These are phyloP conservation scores for Myotis davidii DNA, from an alignment of 2,113 vertebrate species.

Conservation along the genomic window DNA sequence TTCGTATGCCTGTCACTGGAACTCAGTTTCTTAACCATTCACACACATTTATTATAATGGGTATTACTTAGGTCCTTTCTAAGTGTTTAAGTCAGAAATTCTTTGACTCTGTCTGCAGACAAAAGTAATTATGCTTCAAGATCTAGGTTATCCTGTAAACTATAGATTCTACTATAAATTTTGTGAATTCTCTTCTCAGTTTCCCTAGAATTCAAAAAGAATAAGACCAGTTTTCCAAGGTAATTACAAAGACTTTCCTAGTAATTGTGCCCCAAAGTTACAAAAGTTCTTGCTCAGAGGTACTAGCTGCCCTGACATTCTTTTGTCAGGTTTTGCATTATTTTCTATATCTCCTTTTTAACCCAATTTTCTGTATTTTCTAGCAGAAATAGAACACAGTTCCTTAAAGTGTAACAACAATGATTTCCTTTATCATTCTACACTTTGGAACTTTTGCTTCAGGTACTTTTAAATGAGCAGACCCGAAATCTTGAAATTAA, in stretches of 20 bases:
- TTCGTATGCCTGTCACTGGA: background rate
- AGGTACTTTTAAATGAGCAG: conserved; percentile 85
- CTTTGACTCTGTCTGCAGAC: background rate
- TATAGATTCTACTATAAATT: background rate
- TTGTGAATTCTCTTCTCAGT: background rate
- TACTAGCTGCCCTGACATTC: background rate
- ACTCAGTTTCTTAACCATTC: background rate
- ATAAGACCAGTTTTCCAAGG: background rate
- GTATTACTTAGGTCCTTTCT: background rate
- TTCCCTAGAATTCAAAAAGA: background rate
- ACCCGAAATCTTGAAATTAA: conserved; percentile 83
- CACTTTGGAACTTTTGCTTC: conserved; percentile 80
- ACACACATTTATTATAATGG: background rate
- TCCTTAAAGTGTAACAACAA: conserved; percentile 70
- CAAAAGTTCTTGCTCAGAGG: background rate
- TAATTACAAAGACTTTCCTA: background rate
- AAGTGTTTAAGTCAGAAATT: background rate
- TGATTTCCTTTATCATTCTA: conserved; percentile 74
- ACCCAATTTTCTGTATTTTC: conserved; percentile 64
- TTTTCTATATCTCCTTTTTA: conserved; percentile 67
- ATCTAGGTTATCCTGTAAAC: background rate
- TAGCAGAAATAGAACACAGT: conserved; percentile 54
- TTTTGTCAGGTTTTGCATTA: conserved; percentile 43
- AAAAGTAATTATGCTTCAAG: background rate
- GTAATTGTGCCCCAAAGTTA: background rate